Conservation (phyloP, 1,140 invertebrate species). For the Drosophila melanica region DNA sequence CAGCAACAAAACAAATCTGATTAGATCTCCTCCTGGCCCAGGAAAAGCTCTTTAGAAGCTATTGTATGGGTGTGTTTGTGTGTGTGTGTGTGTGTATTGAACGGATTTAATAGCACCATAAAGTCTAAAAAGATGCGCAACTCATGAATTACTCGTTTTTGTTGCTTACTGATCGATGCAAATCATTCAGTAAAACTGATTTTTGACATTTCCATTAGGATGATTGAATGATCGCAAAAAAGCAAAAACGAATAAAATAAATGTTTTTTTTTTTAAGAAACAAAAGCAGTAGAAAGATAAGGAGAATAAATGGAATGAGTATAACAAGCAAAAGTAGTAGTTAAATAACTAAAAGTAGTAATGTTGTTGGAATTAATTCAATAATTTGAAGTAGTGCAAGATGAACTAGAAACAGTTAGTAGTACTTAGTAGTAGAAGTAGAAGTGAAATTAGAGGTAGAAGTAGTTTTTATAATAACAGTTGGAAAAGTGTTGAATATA, state of each 20-base stretch:
- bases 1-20: slow-evolving; percentile 19
- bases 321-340: not conserved
- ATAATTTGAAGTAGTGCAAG: too few relatives aligned
- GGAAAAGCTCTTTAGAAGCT: slow-evolving; percentile 1
- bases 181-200: not conserved
- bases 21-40: slow-evolving; percentile 5
- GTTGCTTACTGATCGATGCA: slow-evolving; percentile 15
- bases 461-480: too few relatives aligned
- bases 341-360: not conserved
- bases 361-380: too few relatives aligned
- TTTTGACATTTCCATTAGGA: not conserved
- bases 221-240: slow-evolving; percentile 5
- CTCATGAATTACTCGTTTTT: slow-evolving; percentile 3
- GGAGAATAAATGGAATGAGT: too few relatives aligned
- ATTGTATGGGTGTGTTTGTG: not conserved
- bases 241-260: not conserved
- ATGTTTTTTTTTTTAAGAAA: not conserved
- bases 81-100: slow-evolving; percentile 13
- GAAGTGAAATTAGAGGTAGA: too few relatives aligned
- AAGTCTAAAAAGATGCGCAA: slow-evolving; percentile 2
- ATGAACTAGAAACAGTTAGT: too few relatives aligned
- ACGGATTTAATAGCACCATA: slow-evolving; percentile 8
- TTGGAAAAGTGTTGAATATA: too few relatives aligned
- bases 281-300: not conserved
- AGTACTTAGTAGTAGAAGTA: too few relatives aligned